Evolutionary conservation across 2,888 invertebrate species (phyloP), one percentile per base, ranked within the genome.

Genomic region (Metacarcinus magister): DNA sequence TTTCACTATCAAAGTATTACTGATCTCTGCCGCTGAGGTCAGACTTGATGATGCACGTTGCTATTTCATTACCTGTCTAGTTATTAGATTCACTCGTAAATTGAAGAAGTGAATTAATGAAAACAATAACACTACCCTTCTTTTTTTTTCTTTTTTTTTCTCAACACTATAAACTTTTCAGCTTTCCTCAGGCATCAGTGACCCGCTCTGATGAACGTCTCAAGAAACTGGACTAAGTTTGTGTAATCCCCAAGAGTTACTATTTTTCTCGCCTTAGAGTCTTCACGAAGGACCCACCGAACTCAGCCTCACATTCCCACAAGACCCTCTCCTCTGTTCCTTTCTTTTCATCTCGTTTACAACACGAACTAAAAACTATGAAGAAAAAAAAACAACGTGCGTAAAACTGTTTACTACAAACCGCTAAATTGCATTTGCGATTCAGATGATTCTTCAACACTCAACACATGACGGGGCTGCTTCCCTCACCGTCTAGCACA

Each of bases 181-280:
- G 32, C 16, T 23, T 32, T 82, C 82, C 28, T n/a, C n/a, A 67
- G n/a, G n/a, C 67, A 67, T n/a, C 90, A 23, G 43, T 90, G 23
- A 90, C 90, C 39, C 19, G n/a, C 13, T 46, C 44, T 43, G 44
- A 82, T 28, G 32, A 82, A 82, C 32, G 32, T 82, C 16, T 82
- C 28, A 82, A 32, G 32, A 32, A 8, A 32, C 32, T 10, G 82
- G 28, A 82, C 82, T 82, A 82, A 82, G 82, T 82, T 82, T 82
- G 82, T 32, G 82, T 82, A 82, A 82, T 82, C 82, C 82, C n/a
- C 32, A n/a, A 75, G 82, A 32, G 82, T 82, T 82, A 82, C 82
- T 16, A 28, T 82, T 82, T 82, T 82, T 82, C 82, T 32, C 82
- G 82, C 32, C 82, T 82, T 13, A 28, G 39, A 39, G 82, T 82